phyloP scores from a whole-genome alignment of 2,888 invertebrate species.

The Achlya flavicornis region DNA sequence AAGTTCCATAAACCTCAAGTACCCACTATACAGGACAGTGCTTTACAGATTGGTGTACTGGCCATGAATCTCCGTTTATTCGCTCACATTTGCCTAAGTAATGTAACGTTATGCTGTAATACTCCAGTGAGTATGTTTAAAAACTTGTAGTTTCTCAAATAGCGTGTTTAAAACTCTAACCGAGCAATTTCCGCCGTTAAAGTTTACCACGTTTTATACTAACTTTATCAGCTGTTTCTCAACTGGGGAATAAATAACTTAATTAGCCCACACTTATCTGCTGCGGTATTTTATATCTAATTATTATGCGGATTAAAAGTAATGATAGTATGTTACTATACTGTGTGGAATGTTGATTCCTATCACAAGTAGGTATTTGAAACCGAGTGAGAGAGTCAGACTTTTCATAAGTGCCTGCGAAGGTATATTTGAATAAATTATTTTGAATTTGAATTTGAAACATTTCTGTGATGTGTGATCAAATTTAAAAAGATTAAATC shows the following conservation, averaged over 20 bases:
- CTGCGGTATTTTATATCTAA: slow-evolving; percentile 2
- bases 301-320: background rate
- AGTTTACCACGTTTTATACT: slow-evolving; percentile 25
- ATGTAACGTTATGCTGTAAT: slow-evolving; percentile 2
- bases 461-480: too few relatives aligned
- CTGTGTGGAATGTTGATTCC: too few relatives aligned
- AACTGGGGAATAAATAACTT: slow-evolving; percentile 22
- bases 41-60: background rate
- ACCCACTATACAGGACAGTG: too few relatives aligned
- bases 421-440: too few relatives aligned
- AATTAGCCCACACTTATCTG: slow-evolving; percentile 15
- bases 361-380: too few relatives aligned
- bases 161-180: slow-evolving; percentile 15
- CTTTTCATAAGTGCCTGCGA: too few relatives aligned
- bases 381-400: too few relatives aligned
- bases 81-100: background rate
- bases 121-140: slow-evolving; percentile 3
- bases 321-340: too few relatives aligned
- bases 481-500: too few relatives aligned
- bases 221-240: slow-evolving; percentile 25
- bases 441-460: too few relatives aligned
- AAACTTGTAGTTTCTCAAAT: slow-evolving; percentile 16
- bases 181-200: slow-evolving; percentile 24
- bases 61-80: background rate
- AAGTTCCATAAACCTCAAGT: too few relatives aligned